Conservation (phyloP, 1,140 invertebrate genomes). For the Oryzaephilus surinamensis region DNA sequence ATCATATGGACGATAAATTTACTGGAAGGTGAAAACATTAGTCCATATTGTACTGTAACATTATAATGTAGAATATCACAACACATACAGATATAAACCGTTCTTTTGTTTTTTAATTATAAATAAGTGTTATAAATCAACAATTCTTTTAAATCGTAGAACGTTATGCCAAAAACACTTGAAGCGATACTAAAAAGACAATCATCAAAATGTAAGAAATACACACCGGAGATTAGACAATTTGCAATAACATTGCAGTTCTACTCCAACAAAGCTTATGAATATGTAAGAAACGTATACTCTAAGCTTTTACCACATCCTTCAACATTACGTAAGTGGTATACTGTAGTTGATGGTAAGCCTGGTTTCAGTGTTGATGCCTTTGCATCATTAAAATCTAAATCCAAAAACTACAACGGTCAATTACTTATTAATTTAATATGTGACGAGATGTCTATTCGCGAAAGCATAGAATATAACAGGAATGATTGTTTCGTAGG, state of each 20-base stretch:
- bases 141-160: no score
- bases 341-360: constrained; percentile 20
- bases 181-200: not conserved
- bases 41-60: no score
- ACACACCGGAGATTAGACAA: constrained; percentile 8
- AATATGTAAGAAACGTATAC: constrained; percentile 30
- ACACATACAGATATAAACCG: no score
- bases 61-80: no score
- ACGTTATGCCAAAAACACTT: not conserved
- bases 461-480: constrained; percentile 7
- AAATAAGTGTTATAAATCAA: no score
- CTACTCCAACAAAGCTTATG: constrained; percentile 30
- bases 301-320: constrained; percentile 26
- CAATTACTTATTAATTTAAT: constrained; percentile 7
- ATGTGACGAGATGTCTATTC: constrained; percentile 13
- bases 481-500: constrained; percentile 6
- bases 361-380: constrained; percentile 14
- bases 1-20: no score
- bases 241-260: constrained; percentile 34
- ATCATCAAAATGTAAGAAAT: not conserved
- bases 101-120: no score
- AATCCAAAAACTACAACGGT: not conserved
- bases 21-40: no score
- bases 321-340: constrained; percentile 30
- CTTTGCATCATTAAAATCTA: constrained; percentile 6